A percentile compares a stretch with the other conserved stretches of the same genome.
Conservation (phyloP, 2,888 invertebrate species). For the Adelphocoris suturalis region DNA sequence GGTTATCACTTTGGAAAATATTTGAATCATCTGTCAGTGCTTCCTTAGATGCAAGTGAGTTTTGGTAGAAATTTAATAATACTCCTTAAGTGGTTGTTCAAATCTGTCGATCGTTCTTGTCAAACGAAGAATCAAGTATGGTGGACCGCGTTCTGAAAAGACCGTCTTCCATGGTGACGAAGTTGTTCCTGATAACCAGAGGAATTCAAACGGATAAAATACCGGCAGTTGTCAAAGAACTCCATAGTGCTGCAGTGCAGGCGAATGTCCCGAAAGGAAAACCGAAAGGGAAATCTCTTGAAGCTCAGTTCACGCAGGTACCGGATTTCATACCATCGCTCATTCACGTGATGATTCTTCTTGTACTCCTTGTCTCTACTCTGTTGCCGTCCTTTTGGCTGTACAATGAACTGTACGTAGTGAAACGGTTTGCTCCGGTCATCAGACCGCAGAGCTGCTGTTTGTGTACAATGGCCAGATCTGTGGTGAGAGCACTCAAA, state of each 20-base stretch:
- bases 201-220: constrained; percentile 5
- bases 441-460: not conserved
- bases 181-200: not conserved
- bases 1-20: constrained; percentile 85
- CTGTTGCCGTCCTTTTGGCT: not conserved
- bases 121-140: not conserved
- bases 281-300: not conserved
- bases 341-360: not conserved
- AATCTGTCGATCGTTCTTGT: not conserved
- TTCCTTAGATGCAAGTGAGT: constrained; percentile 82
- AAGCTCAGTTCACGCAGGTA: not conserved
- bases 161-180: not conserved
- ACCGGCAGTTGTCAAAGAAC: not conserved
- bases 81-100: not conserved
- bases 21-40: constrained; percentile 86
- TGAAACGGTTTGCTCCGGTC: not conserved
- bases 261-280: not conserved
- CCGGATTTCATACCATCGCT: not conserved
- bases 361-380: not conserved
- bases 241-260: not conserved
- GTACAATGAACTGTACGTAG: constrained; percentile 32
- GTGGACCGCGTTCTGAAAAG: not conserved
- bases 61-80: constrained; percentile 74
- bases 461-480: constrained; percentile 9
- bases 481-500: not conserved